Percentiles rank a stretch among this genome's conserved stretches.
These are phyloP conservation scores for Hestina assimilis DNA, from an alignment of 1,140 invertebrate genomes.

Conservation along the genomic window DNA sequence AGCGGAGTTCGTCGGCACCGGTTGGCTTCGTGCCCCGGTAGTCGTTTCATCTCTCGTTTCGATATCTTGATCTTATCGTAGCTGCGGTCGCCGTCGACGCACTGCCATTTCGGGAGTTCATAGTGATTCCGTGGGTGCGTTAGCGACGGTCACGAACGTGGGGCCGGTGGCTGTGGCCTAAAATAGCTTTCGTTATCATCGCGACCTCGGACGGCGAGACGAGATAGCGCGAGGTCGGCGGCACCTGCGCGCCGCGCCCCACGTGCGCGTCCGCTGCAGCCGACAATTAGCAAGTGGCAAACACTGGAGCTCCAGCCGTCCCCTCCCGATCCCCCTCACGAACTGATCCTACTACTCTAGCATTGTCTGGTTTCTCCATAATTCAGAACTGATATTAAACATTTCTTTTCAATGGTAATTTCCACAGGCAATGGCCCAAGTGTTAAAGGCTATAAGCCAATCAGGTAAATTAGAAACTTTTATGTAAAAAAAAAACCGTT, in stretches of 20 bases:
- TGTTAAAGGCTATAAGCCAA: no score
- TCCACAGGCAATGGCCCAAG: no score
- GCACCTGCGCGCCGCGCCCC: slow-evolving; percentile 67
- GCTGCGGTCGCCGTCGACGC: slow-evolving; percentile 35
- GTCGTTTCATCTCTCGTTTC: slow-evolving; percentile 31
- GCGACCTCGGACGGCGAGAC: slow-evolving; percentile 70
- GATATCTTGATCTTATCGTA: slow-evolving; percentile 37
- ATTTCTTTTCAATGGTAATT: neutral
- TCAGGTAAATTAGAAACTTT: slow-evolving; percentile 2
- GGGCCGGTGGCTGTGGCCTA: slow-evolving; percentile 49
- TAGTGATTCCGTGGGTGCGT: slow-evolving; percentile 57
- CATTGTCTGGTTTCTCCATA: slow-evolving; percentile 16
- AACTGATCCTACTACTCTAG: neutral
- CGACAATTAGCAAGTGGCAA: slow-evolving; percentile 44
- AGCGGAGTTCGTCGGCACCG: slow-evolving; percentile 30
- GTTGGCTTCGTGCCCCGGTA: slow-evolving; percentile 49
- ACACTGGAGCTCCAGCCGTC: slow-evolving; percentile 24
- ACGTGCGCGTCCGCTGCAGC: slow-evolving; percentile 56
- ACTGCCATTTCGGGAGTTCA: slow-evolving; percentile 47
- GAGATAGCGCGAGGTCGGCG: slow-evolving; percentile 74
- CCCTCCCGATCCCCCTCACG: slow-evolving; percentile 8
- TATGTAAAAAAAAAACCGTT: no score
- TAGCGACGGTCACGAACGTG: slow-evolving; percentile 55
- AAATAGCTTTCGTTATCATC: slow-evolving; percentile 72
- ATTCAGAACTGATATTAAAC: slow-evolving; percentile 14